Base-by-base conservation (phyloP, 2,888 invertebrate species). In the Mycalesis mineus region DNA sequence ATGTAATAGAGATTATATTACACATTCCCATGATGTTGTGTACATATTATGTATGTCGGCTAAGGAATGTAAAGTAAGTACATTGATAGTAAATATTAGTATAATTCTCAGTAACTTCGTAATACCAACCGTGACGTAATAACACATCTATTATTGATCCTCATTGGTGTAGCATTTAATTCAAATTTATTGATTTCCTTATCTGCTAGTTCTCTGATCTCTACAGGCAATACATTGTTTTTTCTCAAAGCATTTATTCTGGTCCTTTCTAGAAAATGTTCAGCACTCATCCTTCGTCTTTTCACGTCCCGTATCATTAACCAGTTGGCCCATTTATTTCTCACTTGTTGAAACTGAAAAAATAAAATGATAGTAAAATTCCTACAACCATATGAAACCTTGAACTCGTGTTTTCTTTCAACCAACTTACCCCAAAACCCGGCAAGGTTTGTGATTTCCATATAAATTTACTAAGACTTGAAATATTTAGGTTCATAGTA, bases 241-340 rank as follows among this genome's bases (percentile, higher is more conserved):
- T 94, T 96, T 57, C 96, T 92, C 57, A 99, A 74, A 0, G 96
- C 93, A 79, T 97, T 95, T 0, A 97, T 89, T 57, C 98, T 92
- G 56, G 96, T 87, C 64, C 98, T 91, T 59, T 94, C 93, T 1
- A 94, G 91, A 42, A 94, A 96, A 77, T 94, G 91, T 74, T 97
- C 93, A 39, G 93, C 92, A 0, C 94, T 93, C 73, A 93, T 88
- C 70, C 93, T 92, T 54, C 98, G 92, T 33, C 96, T 91, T 75
- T 96, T 96, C 0, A 95, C 95, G 80, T 99, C 98, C 63, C 95
- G 91, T 47, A 94, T 91, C 96, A 97, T 98, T 73, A 92, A 91
- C 91, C 94, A 94, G 77, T 96, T 95, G 0, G 94, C 92, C 92
- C 94, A 97, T 89, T 95, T 94, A 44, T 92, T 91, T 37, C 95